Evolutionary conservation across 1,140 invertebrate species (phyloP), one percentile per base, ranked within the genome.

Genomic region (Drosophila grimshawi): DNA sequence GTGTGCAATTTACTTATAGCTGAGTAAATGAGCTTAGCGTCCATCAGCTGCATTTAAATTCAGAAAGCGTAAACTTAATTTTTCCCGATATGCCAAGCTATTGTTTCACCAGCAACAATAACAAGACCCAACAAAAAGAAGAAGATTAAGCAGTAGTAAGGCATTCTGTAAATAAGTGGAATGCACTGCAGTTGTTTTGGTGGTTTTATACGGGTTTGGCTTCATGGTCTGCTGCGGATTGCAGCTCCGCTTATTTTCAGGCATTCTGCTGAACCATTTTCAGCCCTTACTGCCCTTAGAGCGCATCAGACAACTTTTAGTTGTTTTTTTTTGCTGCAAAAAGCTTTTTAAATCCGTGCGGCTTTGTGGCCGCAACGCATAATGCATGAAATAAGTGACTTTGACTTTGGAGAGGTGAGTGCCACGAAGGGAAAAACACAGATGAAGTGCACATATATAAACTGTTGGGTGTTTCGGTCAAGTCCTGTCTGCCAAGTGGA

Each of bases 51-150:
- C 69, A 67, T 80, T 88, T 89, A 78, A 88, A 88, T 65, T 80
- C 83, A 89, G 66, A 37, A 8, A 88, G 83, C 85, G 80, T 89
- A 72, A 88, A 88, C 72, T 83, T 88, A 88, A 89, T 88, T 88
- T 80, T 66, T 88, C 59, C 73, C 72, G 77, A 86, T 86, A 88
- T 86, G 68, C 65, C 77, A 52, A 59, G 65, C 80, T 73, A 78
- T 88, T 88, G 85, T 88, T 77, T 76, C 72, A 62, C 56, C 76
- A 79, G 49, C 64, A 48, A 53, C 52, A 77, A 81, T 35, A 11
- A 27, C 55, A 64, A 49, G 5, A 45, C 8, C 39, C 39, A 43
- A 43, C n/a, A 41, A 52, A 46, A 49, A 8, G 7, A 49, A 49
- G 39, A 43, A 43, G 39, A 53, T 53, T 37, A 37, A 35, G 43